phyloP scores from a whole-genome alignment of 2,797 vertebrate genomes.

The Catharus ustulatus region DNA sequence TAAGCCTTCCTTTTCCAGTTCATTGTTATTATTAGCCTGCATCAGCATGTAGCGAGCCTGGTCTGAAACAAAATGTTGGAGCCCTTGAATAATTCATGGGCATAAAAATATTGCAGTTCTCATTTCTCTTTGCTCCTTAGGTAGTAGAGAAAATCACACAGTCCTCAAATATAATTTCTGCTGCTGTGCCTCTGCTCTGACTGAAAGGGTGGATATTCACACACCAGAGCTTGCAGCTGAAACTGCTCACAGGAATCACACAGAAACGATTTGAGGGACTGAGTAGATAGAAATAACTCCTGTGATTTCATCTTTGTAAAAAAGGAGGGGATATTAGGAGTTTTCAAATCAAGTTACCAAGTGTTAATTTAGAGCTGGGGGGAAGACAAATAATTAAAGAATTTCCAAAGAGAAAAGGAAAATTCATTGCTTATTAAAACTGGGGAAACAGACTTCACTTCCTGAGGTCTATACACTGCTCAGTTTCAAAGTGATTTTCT shows the following conservation, averaged over 20 bases:
- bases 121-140: neutral
- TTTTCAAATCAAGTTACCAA: neutral
- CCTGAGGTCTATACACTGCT: neutral
- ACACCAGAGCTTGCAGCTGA: neutral
- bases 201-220: neutral
- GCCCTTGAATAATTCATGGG: neutral
- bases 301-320: neutral
- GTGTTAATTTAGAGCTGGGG: accelerated
- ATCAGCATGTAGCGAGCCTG: neutral
- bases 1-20: neutral
- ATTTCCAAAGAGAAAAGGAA: neutral
- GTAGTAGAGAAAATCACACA: neutral
- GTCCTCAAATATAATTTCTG: neutral
- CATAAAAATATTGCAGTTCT: neutral
- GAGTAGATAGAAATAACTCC: neutral
- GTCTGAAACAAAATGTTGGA: neutral
- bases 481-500: neutral
- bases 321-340: neutral
- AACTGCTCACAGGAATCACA: neutral
- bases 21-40: neutral
- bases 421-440: neutral
- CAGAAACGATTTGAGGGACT: neutral
- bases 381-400: neutral
- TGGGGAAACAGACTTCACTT: neutral
- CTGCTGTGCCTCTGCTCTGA: neutral